A percentile compares a stretch with the other conserved stretches of the same genome.
These are phyloP conservation scores for Pelobates fuscus DNA, from an alignment of 2,113 vertebrate species.

Conservation along the genomic window DNA sequence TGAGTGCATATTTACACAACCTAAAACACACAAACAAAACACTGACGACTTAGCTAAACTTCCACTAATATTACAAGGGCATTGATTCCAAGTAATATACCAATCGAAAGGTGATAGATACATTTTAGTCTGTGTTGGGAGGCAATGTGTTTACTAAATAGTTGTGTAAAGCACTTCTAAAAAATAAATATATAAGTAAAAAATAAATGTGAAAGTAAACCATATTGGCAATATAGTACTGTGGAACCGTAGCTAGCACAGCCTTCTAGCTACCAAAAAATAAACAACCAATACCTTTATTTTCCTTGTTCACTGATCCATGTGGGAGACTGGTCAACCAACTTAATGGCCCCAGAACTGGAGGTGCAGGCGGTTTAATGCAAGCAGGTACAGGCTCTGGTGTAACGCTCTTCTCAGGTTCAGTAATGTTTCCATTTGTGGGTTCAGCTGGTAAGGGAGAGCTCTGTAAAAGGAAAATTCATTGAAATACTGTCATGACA, in stretches of 20 bases:
- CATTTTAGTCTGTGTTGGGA: no score
- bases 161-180: no score
- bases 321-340: slow-evolving; percentile 72
- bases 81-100: no score
- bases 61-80: no score
- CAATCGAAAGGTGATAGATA: no score
- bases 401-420: slow-evolving; percentile 52
- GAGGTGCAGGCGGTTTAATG: slow-evolving; percentile 57
- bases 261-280: no score
- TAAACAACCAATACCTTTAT: slow-evolving; percentile 64
- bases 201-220: no score
- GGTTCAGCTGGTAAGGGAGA: slow-evolving; percentile 61
- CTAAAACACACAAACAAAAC: not conserved
- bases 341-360: slow-evolving; percentile 62
- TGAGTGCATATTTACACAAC: not conserved
- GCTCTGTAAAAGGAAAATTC: slow-evolving; percentile 56
- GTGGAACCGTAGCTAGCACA: no score
- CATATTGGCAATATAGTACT: no score
- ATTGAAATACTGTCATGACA: not conserved
- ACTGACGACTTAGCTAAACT: no score
- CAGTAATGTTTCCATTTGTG: slow-evolving; percentile 45
- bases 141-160: no score
- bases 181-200: no score
- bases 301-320: slow-evolving; percentile 74
- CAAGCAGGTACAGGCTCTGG: slow-evolving; percentile 55